These are phyloP conservation scores for Thalpophila matura DNA, from an alignment of 2,888 invertebrate genomes.

Conservation along the genomic window DNA sequence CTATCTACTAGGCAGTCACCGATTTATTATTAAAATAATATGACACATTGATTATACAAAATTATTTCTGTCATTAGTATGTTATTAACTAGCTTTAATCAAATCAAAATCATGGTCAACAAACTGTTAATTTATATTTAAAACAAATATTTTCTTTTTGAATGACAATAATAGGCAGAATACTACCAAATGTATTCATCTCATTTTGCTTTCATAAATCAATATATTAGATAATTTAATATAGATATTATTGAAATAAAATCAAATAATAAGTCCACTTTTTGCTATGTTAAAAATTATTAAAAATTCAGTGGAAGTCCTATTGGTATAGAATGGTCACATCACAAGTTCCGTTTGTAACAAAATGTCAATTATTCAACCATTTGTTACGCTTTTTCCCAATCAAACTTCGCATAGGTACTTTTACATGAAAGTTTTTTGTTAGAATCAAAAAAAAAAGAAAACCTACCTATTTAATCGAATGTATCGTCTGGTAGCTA, in stretches of 20 bases:
- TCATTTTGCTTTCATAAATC: not conserved
- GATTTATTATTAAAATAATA: no score
- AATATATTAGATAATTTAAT: slow-evolving; percentile 6
- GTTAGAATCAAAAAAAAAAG: not conserved
- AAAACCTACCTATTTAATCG: not conserved
- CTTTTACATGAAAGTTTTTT: not conserved
- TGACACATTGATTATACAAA: no score
- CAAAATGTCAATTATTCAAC: slow-evolving; percentile 6
- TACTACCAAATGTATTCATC: slow-evolving; percentile 11
- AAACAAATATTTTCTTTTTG: not conserved
- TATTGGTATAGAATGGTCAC: no score
- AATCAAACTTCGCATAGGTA: not conserved
- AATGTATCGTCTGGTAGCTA: slow-evolving; percentile 5
- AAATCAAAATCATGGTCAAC: no score
- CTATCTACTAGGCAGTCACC: no score
- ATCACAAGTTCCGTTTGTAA: not conserved
- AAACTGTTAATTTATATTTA: slow-evolving; percentile 1
- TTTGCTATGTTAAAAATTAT: no score
- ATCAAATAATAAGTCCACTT: slow-evolving; percentile 1
- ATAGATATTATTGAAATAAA: not conserved
- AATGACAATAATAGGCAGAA: not conserved
- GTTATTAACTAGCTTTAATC: no score
- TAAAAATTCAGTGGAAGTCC: no score
- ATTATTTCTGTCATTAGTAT: no score
- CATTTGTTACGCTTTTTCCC: slow-evolving; percentile 20